These are phyloP conservation scores for Scaptomyza montana DNA, from an alignment of 1,140 invertebrate species.

Conservation along the genomic window DNA sequence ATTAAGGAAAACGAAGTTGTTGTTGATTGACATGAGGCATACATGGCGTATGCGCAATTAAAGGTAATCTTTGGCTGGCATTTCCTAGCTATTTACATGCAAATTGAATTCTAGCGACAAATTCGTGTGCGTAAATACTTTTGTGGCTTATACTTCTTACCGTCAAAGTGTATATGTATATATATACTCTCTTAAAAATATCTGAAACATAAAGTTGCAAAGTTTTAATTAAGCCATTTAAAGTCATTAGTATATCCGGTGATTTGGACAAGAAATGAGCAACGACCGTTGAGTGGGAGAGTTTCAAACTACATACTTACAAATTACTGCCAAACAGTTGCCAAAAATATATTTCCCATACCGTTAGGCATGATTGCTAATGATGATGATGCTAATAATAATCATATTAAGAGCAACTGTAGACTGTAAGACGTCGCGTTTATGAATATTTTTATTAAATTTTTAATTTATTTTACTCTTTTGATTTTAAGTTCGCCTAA, in stretches of 20 bases:
- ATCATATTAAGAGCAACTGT: constrained; percentile 38
- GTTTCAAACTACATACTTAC: constrained; percentile 25
- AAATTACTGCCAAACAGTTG: background rate
- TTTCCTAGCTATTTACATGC: constrained; percentile 55
- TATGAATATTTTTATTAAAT: constrained; percentile 25
- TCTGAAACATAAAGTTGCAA: constrained; percentile 15
- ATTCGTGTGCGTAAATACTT: background rate
- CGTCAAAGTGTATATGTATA: no score
- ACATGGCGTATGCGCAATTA: constrained; percentile 80
- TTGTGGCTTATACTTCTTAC: background rate
- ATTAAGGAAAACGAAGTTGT: background rate
- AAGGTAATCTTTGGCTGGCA: constrained; percentile 58
- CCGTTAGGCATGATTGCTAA: constrained; percentile 44
- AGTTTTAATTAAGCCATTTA: constrained; percentile 76
- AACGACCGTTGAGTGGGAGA: constrained; percentile 35
- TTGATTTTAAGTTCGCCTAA: constrained; percentile 43
- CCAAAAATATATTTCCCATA: constrained; percentile 33
- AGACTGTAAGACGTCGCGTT: constrained; percentile 48
- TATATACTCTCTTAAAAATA: background rate
- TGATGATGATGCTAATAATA: constrained; percentile 30
- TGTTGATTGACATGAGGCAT: constrained; percentile 66
- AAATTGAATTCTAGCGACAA: constrained; percentile 33
- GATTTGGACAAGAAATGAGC: constrained; percentile 69
- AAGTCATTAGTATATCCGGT: constrained; percentile 73
- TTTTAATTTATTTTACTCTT: constrained; percentile 20